phyloP scores from a whole-genome alignment of 1,140 invertebrate species.

The Plectrocnemia conspersa region DNA sequence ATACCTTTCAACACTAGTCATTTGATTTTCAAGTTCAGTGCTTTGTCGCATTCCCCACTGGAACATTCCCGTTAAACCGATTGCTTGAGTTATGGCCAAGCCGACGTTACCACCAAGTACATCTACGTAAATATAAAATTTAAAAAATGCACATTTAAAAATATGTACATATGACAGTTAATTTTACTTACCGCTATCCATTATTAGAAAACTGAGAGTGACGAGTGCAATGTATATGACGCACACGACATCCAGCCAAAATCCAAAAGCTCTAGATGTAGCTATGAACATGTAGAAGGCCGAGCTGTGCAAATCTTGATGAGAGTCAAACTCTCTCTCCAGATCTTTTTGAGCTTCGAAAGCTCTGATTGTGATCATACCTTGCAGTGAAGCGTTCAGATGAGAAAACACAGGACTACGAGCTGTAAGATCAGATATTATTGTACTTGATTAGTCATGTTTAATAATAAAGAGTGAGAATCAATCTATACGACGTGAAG shows the following conservation, averaged over 20 bases:
- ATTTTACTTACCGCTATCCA: conserved; percentile 51
- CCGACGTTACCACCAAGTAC: conserved; percentile 69
- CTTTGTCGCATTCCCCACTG: conserved; percentile 82
- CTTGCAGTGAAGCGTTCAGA: conserved; percentile 81
- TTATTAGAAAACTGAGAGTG: conserved; percentile 64
- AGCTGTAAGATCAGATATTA: too few relatives aligned
- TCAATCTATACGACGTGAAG: too few relatives aligned
- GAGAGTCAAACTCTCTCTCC: conserved; percentile 73
- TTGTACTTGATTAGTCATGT: too few relatives aligned
- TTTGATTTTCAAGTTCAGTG: conserved; percentile 76
- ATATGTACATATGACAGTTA: not conserved
- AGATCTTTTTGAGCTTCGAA: conserved; percentile 74
- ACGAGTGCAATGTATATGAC: conserved; percentile 66
- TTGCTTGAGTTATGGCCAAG: conserved; percentile 73
- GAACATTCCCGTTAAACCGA: conserved; percentile 76
- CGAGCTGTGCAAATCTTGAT: conserved; percentile 68
- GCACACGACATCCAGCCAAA: conserved; percentile 74
- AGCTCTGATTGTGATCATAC: conserved; percentile 84
- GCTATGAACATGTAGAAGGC: conserved; percentile 63
- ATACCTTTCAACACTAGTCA: conserved; percentile 74
- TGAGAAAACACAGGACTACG: conserved; percentile 82
- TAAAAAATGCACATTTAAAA: not conserved
- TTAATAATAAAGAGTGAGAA: not conserved
- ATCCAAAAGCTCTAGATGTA: conserved; percentile 65
- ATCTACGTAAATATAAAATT: conserved; percentile 19